Percentiles rank a stretch among this genome's conserved stretches.
Conservation (phyloP, 2,113 vertebrate genomes). For the Alosa alosa region DNA sequence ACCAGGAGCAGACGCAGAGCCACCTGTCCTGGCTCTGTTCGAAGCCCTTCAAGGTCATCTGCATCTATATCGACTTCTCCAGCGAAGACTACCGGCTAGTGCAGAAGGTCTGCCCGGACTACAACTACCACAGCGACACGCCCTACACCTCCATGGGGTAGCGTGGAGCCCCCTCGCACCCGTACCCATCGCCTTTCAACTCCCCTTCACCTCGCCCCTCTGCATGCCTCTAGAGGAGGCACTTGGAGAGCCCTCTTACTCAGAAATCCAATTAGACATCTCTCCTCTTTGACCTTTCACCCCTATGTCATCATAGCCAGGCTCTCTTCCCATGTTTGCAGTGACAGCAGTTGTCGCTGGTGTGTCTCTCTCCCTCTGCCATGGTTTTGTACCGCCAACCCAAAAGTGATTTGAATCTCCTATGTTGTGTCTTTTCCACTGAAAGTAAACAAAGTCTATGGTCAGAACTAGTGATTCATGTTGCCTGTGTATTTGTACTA, state of each 20-base stretch:
- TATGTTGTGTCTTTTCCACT: neutral
- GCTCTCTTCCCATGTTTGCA: neutral
- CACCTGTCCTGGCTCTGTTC: constrained; percentile 76
- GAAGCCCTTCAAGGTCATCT: constrained; percentile 78
- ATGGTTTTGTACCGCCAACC: neutral
- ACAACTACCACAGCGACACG: constrained; percentile 68
- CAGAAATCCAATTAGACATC: neutral
- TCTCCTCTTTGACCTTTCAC: neutral
- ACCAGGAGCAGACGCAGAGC: constrained; percentile 74
- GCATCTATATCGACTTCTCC: constrained; percentile 76
- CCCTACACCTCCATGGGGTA: constrained; percentile 49
- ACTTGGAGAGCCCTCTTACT: neutral
- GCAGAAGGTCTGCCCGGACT: constrained; percentile 76
- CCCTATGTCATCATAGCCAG: neutral
- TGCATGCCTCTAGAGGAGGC: neutral
- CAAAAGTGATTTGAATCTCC: neutral
- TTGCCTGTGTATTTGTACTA: neutral
- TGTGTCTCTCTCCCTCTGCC: neutral
- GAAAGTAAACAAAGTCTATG: neutral
- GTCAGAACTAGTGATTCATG: neutral
- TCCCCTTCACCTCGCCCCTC: neutral
- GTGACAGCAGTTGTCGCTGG: neutral
- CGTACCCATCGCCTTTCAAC: neutral
- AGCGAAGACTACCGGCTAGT: constrained; percentile 75
- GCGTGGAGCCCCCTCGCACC: neutral